These are phyloP conservation scores for Beris chalybata DNA, from an alignment of 2,888 invertebrate species.

Conservation along the genomic window DNA sequence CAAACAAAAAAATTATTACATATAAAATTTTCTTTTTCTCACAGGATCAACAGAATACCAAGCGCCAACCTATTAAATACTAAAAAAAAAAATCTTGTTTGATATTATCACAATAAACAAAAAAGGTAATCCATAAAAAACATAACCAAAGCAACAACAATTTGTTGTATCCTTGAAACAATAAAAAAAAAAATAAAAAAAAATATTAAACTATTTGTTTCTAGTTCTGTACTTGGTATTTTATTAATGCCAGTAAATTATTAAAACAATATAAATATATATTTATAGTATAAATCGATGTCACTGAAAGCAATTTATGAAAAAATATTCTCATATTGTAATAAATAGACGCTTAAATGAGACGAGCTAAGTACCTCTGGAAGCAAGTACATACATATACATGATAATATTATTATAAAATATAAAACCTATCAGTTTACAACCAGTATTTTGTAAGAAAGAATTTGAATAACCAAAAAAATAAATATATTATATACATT, in stretches of 20 bases:
- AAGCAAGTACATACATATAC: background rate
- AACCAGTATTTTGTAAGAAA: slow-evolving; percentile 29
- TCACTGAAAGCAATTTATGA: too few species aligned
- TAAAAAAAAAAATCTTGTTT: background rate
- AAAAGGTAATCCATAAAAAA: slow-evolving; percentile 28
- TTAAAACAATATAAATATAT: too few species aligned
- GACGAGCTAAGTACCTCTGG: too few species aligned
- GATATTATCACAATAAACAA: slow-evolving; percentile 1
- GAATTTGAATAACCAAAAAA: slow-evolving; percentile 21
- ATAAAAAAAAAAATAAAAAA: background rate
- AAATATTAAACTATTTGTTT: background rate
- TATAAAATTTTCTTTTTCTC: slow-evolving; percentile 43
- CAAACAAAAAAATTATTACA: too few species aligned
- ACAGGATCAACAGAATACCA: slow-evolving; percentile 71
- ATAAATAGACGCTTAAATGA: too few species aligned
- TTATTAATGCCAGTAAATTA: too few species aligned
- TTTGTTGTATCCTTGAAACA: background rate
- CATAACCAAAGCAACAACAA: slow-evolving; percentile 14
- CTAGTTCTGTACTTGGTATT: too few species aligned
- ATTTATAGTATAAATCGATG: too few species aligned
- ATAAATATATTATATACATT: slow-evolving; percentile 18
- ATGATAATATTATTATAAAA: slow-evolving; percentile 11
- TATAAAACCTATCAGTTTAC: slow-evolving; percentile 20
- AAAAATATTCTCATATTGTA: too few species aligned
- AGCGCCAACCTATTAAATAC: slow-evolving; percentile 69